Conservation (phyloP, 2,797 vertebrate species). For the Lateolabrax maculatus region DNA sequence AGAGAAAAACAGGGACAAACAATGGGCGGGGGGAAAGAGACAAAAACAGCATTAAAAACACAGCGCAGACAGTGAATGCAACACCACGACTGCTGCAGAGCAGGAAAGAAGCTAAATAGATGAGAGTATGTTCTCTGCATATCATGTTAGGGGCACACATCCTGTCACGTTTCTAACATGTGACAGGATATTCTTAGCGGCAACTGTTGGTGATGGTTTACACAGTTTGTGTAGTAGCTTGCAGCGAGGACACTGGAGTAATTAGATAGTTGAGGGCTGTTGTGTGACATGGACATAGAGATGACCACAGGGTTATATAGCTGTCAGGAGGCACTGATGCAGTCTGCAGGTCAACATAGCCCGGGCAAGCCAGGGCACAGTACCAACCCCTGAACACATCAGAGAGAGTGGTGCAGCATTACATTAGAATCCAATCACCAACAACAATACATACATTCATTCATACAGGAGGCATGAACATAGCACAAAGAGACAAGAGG, state of each 20-base stretch:
- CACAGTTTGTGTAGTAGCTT: slow-evolving; percentile 54
- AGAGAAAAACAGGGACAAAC: slow-evolving; percentile 60
- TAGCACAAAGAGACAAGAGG: slow-evolving; percentile 68
- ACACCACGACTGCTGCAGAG: slow-evolving; percentile 42
- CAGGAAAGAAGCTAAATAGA: slow-evolving; percentile 37
- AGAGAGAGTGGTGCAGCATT: slow-evolving; percentile 36
- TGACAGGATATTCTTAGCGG: slow-evolving; percentile 71
- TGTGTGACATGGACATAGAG: slow-evolving; percentile 58
- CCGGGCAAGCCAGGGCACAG: slow-evolving; percentile 30
- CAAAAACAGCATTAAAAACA: slow-evolving; percentile 60
- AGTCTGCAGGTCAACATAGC: slow-evolving; percentile 51
- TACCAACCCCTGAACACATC: slow-evolving; percentile 32
- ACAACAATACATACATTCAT: slow-evolving; percentile 20
- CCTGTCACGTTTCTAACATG: slow-evolving; percentile 36
- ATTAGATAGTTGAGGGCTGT: slow-evolving; percentile 56
- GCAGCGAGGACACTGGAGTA: slow-evolving; percentile 54
- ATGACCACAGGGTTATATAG: slow-evolving; percentile 52
- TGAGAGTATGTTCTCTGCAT: slow-evolving; percentile 38
- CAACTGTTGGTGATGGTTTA: slow-evolving; percentile 42
- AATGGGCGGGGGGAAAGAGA: slow-evolving; percentile 46
- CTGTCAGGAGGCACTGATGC: slow-evolving; percentile 53
- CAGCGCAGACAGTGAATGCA: slow-evolving; percentile 46
- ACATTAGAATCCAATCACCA: slow-evolving; percentile 48
- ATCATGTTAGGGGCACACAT: slow-evolving; percentile 41
- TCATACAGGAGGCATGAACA: slow-evolving; percentile 55